Base-by-base conservation (phyloP, 2,888 invertebrate species). In the Nyleta sp. region DNA sequence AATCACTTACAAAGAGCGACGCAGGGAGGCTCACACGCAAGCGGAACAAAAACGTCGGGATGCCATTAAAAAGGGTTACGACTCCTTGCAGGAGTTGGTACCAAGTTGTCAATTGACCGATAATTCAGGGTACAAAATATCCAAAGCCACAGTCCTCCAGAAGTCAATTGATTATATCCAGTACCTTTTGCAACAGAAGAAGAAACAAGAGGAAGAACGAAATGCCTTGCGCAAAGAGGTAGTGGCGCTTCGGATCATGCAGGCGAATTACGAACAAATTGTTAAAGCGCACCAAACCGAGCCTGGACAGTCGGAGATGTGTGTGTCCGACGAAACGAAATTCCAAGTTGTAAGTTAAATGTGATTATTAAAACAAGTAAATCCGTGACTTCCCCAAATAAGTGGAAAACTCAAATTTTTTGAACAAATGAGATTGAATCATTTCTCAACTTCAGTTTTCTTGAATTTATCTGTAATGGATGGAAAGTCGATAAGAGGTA, bases 31-130 rank as follows among this genome's bases (percentile, higher is more conserved):
- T 4, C 98, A 98, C 89, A 98, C 98, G 0, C 94, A 98, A 92
- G 98, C 99, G 2, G 99, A 99, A 91, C 98, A 99, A 90, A 98
- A 98, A 89, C 93, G 99, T 81, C 93, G 98, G 86, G 98, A 99
- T 93, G 98, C 98, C 1, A 99, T 99, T 79, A 99, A 98, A 91
- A 98, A 97, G 90, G 98, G 98, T 0, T 99, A 99, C 90, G 98
- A 98, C 90, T 96, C 96, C 2, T 92, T 99, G 15, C 98, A 98
- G 91, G 96, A 96, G 85, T 91, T 98, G 80, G 98, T 99, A 10
- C 98, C 98, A 0, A 97, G 96, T 62, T 98, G 98, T 87, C 97
- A 97, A 89, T 96, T 97, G 88, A 95, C 95, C 38, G 98, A 98
- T 90, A 94, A 97, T 22, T 96, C 96, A 17, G 96, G 97, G 20